Base-by-base conservation (phyloP, 2,888 invertebrate species). In the Drosophila anomelani region DNA sequence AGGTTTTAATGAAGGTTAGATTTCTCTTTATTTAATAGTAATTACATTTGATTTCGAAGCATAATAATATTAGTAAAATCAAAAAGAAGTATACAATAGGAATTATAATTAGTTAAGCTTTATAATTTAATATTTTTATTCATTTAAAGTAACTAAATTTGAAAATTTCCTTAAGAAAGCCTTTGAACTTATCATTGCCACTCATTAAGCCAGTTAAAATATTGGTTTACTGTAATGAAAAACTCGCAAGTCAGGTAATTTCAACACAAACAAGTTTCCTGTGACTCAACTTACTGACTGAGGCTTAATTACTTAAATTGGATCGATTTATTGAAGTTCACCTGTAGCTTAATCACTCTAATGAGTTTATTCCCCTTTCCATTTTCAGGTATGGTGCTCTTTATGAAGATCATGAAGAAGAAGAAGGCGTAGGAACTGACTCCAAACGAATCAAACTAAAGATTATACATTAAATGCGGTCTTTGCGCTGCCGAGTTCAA, bases 361-460 rank as follows among this genome's bases (percentile, higher is more conserved):
- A 47, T 63, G 36, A 41, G 58, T 67, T 74, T 63, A 13, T 41
- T 70, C 34, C 29, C 56, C 77, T 75, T 70, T 76, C 53, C 4
- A 20, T 43, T 94, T 94, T 44, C 93, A 97, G 96, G 96, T 93
- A 98, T 98, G 97, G 96, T 98, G 59, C 93, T 98, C 44, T 97
- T 98, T 91, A 98, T 98, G 97, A 97, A 96, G 93, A 94, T 98
- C 47, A 96, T 97, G 93, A 97, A 95, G 91, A 97, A 97, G 91
- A 95, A 94, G 89, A 90, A 91, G 69, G 36, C 78, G 57, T 87
- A 81, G 76, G 34, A 47, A 43, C 44, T 13, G 46, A 34, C 20
- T 26, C 32, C 46, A 41, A 54, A 32, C 29, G 15, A 44, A 36
- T 12, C 10, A 15, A 46, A 47, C 39, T 32, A 41, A 67, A 67